Conservation (phyloP, 2,888 invertebrate species). For the Acanthacorydalis orientalis region DNA sequence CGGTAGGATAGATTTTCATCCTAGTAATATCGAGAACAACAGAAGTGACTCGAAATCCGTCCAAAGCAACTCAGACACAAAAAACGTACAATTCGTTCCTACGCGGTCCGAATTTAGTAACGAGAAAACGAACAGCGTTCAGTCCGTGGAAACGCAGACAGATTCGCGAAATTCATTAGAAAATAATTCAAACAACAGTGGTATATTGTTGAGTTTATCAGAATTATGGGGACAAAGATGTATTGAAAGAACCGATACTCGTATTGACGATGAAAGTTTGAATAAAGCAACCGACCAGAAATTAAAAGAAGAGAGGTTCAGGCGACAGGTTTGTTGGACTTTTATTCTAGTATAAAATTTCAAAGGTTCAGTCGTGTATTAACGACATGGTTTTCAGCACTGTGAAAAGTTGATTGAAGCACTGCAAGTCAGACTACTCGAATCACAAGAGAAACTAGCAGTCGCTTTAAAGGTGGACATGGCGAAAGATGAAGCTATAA, state of each 20-base stretch:
- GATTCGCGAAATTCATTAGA: background rate
- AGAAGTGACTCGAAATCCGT: too few species aligned
- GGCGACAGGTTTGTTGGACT: constrained; percentile 44
- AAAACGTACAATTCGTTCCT: too few species aligned
- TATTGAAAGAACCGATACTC: background rate
- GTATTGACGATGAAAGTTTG: constrained; percentile 8
- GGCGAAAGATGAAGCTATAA: constrained; percentile 52
- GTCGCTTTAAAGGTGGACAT: constrained; percentile 64
- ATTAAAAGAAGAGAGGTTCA: constrained; percentile 58
- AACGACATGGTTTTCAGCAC: constrained; percentile 31
- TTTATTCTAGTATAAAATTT: constrained; percentile 1
- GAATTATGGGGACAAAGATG: constrained; percentile 41
- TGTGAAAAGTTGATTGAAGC: constrained; percentile 61
- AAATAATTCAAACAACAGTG: background rate
- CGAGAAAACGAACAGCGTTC: too few species aligned
- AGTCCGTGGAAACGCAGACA: background rate
- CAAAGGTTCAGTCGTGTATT: background rate
- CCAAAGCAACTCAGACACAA: too few species aligned
- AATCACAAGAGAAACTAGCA: constrained; percentile 62
- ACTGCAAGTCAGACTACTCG: constrained; percentile 52
- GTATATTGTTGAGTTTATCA: constrained; percentile 32
- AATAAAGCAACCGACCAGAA: constrained; percentile 23
- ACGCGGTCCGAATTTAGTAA: too few species aligned
- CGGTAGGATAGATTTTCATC: too few species aligned
- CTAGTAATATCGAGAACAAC: too few species aligned